These are phyloP conservation scores for Harpalus rubripes DNA, from an alignment of 2,888 invertebrate species.

Conservation along the genomic window DNA sequence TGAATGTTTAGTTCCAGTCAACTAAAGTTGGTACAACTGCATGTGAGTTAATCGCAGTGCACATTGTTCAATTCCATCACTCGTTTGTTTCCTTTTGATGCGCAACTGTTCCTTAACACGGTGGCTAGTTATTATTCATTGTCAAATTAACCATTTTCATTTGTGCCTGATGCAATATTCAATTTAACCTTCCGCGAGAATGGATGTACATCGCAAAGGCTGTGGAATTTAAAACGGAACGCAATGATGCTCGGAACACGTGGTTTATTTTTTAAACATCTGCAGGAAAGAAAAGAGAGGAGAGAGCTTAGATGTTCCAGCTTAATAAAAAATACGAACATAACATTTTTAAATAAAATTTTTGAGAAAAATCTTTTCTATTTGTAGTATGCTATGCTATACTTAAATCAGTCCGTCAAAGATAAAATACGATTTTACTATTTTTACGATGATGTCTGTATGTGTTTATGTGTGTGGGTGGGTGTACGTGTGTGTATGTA, in stretches of 20 bases:
- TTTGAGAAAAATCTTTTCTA: too few species aligned
- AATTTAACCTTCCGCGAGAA: conserved; percentile 15
- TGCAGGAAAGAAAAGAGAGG: conserved; percentile 25
- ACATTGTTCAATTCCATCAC: background rate
- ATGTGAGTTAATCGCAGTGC: conserved; percentile 16
- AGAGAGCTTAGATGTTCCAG: background rate
- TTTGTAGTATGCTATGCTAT: too few species aligned
- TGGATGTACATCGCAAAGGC: background rate
- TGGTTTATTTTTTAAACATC: conserved; percentile 48
- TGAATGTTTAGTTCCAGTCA: background rate
- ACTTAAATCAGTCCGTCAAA: too few species aligned
- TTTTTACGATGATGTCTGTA: too few species aligned
- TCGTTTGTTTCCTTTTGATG: conserved; percentile 27
- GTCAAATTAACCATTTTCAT: conserved; percentile 66
- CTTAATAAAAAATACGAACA: too few species aligned
- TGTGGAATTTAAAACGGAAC: conserved; percentile 51
- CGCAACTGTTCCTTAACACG: conserved; percentile 27
- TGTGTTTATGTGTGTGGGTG: too few species aligned
- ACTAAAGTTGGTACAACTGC: conserved; percentile 6
- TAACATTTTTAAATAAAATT: too few species aligned
- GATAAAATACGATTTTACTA: too few species aligned
- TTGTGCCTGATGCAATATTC: conserved; percentile 60
- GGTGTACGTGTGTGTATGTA: too few species aligned
- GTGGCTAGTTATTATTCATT: conserved; percentile 64
- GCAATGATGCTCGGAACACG: conserved; percentile 40